phyloP scores from a whole-genome alignment of 92 coral and sea anemone genomes.

The Porites lobata region DNA sequence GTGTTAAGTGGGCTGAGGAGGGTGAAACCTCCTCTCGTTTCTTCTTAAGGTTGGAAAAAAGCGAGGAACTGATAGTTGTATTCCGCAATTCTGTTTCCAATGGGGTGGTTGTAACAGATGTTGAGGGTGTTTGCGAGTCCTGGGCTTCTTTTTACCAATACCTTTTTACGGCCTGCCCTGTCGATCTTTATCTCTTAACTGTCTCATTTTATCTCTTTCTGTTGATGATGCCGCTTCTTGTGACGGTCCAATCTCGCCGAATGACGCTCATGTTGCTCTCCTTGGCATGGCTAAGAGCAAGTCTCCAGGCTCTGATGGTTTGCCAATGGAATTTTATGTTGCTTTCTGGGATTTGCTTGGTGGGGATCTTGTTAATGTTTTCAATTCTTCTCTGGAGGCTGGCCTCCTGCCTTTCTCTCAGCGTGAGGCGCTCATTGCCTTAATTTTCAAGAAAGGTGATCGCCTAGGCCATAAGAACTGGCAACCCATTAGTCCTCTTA shows the following conservation, averaged over 20 bases:
- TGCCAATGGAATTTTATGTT: no score
- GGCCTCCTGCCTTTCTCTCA: conserved; percentile 48
- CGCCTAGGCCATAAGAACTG: conserved; percentile 48
- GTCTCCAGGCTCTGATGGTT: no score
- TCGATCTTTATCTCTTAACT: background rate
- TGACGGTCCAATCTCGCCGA: no score
- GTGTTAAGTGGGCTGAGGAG: conserved; percentile 28
- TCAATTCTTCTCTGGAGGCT: conserved; percentile 26
- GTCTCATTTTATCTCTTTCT: background rate
- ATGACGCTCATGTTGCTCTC: no score
- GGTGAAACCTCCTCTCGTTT: conserved; percentile 2
- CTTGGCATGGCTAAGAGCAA: no score
- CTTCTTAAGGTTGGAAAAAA: conserved; percentile 12
- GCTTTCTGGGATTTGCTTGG: conserved; percentile 71
- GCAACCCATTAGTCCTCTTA: conserved; percentile 70
- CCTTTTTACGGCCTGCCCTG: conserved; percentile 15
- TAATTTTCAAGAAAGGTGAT: conserved; percentile 68
- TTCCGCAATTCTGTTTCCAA: background rate
- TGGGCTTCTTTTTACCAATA: conserved; percentile 18
- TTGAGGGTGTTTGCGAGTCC: background rate
- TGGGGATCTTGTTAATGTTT: conserved; percentile 48
- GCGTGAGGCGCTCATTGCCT: conserved; percentile 32
- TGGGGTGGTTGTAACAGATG: conserved; percentile 9
- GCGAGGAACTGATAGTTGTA: background rate
- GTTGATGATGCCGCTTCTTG: conserved; percentile 18